phyloP scores from a whole-genome alignment of 1,140 invertebrate genomes.

The Araneus ventricosus region DNA sequence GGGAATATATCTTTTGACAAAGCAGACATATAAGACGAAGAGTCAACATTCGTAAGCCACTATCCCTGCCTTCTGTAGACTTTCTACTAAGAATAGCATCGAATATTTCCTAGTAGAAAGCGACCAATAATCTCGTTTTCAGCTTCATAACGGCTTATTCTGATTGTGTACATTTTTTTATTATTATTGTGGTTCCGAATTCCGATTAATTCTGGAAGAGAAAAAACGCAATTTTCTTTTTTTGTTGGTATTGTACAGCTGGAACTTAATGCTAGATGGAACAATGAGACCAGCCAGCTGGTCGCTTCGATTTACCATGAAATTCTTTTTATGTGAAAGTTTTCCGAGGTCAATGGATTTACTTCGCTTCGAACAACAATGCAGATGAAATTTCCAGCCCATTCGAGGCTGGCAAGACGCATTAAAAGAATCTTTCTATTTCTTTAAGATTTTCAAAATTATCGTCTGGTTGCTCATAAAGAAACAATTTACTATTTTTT shows the following conservation, averaged over 20 bases:
- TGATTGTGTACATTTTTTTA: background rate
- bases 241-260: background rate
- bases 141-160: conserved; percentile 13
- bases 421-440: background rate
- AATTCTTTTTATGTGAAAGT: background rate
- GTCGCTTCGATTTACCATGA: conserved; percentile 18
- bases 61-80: background rate
- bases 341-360: background rate
- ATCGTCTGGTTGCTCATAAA: background rate
- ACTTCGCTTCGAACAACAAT: background rate
- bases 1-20: background rate
- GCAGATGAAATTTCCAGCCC: background rate
- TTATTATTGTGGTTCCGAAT: background rate
- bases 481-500: background rate
- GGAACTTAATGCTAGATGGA: conserved; percentile 15
- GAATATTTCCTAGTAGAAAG: background rate
- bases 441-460: background rate
- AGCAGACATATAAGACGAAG: conserved; percentile 35
- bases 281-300: background rate
- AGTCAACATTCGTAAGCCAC: conserved; percentile 26
- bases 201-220: conserved; percentile 12
- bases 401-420: background rate
- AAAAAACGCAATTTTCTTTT: background rate
- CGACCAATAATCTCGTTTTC: background rate
- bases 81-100: conserved; percentile 44